These are phyloP conservation scores for Cantharis flavilabris DNA, from an alignment of 2,888 invertebrate genomes.

Conservation along the genomic window DNA sequence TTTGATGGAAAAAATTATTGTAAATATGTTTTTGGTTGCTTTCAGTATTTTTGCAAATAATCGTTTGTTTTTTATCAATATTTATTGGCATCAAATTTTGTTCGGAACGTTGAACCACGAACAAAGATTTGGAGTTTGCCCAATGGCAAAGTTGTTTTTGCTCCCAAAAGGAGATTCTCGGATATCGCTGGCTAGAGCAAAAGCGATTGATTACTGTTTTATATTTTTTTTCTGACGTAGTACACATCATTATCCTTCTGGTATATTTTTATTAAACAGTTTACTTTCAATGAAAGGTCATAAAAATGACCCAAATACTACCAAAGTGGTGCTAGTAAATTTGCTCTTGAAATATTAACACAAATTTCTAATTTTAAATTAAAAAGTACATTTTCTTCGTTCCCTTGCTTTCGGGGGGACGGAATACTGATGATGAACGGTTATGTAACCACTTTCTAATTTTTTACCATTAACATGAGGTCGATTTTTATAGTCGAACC, in stretches of 20 bases:
- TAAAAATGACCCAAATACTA: slow-evolving; percentile 23
- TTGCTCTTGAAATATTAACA: slow-evolving; percentile 25
- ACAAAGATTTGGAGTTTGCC: neutral
- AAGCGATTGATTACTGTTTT: neutral
- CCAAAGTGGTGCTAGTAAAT: neutral
- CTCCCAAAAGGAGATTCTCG: neutral
- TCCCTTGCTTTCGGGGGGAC: neutral
- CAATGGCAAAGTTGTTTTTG: neutral
- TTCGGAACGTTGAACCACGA: neutral
- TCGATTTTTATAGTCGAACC: neutral
- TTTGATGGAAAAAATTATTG: neutral
- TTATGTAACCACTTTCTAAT: neutral
- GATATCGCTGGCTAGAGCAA: neutral
- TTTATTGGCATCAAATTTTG: neutral
- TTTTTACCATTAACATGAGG: neutral
- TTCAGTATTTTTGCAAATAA: neutral
- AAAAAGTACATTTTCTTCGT: neutral
- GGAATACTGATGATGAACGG: neutral
- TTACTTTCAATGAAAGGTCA: slow-evolving; percentile 16
- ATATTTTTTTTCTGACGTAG: slow-evolving; percentile 11
- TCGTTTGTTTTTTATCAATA: neutral
- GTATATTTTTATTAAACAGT: slow-evolving; percentile 16
- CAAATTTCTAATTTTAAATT: slow-evolving; percentile 15
- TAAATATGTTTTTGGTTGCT: neutral
- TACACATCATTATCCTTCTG: slow-evolving; percentile 15